Evolutionary conservation across 2,113 vertebrate species (phyloP), one percentile per base, ranked within the genome.

Genomic region (Tricholaema leucomelas): DNA sequence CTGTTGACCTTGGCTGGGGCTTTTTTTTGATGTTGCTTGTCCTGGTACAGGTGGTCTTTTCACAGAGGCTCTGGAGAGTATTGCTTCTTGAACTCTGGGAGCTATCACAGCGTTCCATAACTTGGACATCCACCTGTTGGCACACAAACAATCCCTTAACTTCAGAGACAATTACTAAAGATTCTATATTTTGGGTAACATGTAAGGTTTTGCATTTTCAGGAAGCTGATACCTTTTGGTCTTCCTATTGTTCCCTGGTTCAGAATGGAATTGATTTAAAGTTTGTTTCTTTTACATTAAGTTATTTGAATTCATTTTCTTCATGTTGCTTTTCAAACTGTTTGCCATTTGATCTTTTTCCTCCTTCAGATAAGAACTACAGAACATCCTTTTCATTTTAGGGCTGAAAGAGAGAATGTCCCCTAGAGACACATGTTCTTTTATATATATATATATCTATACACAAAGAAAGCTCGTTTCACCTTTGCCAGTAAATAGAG

Each of bases 41-140:
- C 96, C 96, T 88, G 97, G 93, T 35, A 93, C 73, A 27, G 96
- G 91, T 7, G 98, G 87, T 92, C 97, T 98, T 94, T 96, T 98
- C 94, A 98, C 93, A 31, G 98, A 98, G 42, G 99, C 98, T 96
- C 98, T 97, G 84, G 98, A 98, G 78, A 99, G 96, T 94, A 99
- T 98, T 89, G 98, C 98, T 92, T 98, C 98, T 96, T 99, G 98
- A 82, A 99, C 98, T 87, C 98, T 98, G 73, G 99, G 99, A 86
- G 98, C 98, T 33, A 99, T 98, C 79, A 98, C 96, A 24, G 97
- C 97, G 90, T 99, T 99, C 99, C 99, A 99, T 70, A 99, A 97
- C 79, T 98, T 98, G 71, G 98, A 98, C 98, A 99, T 97, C 99
- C 99, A 99, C 95, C 99, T 99, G 85, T 42, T 71, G 83, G 28